Percentiles rank a stretch among this genome's conserved stretches.
Evolutionary conservation across 1,140 invertebrate species (phyloP).

Genomic region (Papilio dardanus): DNA sequence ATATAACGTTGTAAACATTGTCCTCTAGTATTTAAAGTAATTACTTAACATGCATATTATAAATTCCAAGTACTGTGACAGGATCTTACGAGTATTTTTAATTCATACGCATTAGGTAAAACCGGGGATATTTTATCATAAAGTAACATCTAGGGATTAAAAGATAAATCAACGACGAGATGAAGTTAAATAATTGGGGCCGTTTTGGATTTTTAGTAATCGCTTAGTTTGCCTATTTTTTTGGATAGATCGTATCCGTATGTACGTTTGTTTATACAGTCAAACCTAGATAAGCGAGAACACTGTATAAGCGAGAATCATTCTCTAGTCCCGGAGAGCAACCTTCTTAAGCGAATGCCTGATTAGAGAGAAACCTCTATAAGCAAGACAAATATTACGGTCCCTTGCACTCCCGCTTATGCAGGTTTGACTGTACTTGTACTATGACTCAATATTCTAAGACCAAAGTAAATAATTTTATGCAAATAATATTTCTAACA

Average conservation of each 20-base stretch:
- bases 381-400: too few relatives aligned
- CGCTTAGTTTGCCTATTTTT: too few relatives aligned
- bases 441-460: not conserved
- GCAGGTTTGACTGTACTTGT: too few relatives aligned
- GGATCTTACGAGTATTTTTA: slow-evolving; percentile 22
- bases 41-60: slow-evolving; percentile 11
- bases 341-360: too few relatives aligned
- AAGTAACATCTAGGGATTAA: not conserved
- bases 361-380: too few relatives aligned
- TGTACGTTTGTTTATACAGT: too few relatives aligned
- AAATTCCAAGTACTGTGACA: not conserved
- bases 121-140: not conserved
- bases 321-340: too few relatives aligned
- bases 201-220: not conserved
- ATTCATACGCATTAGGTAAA: slow-evolving; percentile 4
- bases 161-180: not conserved
- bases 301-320: too few relatives aligned
- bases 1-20: not conserved
- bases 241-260: too few relatives aligned
- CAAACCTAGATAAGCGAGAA: too few relatives aligned
- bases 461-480: not conserved
- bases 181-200: not conserved
- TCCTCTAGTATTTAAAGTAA: not conserved
- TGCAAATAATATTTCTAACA: not conserved
- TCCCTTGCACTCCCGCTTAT: too few relatives aligned